Evolutionary conservation across 2,888 invertebrate genomes (phyloP).

Genomic region (Atrina japonica): DNA sequence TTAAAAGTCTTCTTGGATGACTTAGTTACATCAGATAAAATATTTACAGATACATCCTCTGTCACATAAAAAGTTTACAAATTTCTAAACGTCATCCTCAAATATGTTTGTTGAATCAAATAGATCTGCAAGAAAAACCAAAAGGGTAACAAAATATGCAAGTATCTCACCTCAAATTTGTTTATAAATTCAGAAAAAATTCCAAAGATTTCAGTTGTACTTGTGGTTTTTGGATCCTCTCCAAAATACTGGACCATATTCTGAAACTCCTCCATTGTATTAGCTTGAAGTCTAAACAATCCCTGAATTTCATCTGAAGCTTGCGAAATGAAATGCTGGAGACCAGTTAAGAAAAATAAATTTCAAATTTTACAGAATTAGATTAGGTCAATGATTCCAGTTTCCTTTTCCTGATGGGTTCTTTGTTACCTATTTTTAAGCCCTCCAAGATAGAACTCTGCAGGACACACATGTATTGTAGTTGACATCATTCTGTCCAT

Average conservation of each 20-base stretch:
- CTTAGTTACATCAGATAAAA: too few species aligned
- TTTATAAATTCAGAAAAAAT: constrained; percentile 77
- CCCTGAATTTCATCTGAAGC: constrained; percentile 74
- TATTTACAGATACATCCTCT: too few species aligned
- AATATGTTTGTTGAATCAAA: background rate
- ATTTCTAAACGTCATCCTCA: background rate
- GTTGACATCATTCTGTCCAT: too few species aligned
- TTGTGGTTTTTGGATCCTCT: constrained; percentile 73
- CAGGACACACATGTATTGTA: too few species aligned
- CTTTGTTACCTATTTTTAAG: background rate
- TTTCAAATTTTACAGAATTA: too few species aligned
- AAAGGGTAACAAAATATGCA: background rate
- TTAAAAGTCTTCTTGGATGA: too few species aligned
- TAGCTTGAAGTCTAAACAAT: constrained; percentile 68
- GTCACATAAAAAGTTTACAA: background rate
- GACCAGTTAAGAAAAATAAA: background rate
- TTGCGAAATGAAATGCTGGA: constrained; percentile 51
- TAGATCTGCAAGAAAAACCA: background rate
- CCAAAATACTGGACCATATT: constrained; percentile 76
- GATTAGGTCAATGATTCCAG: too few species aligned
- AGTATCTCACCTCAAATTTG: constrained; percentile 76
- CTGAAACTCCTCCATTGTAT: constrained; percentile 71
- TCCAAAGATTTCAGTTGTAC: constrained; percentile 73
- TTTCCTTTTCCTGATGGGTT: too few species aligned
- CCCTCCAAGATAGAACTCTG: too few species aligned